phyloP scores from a whole-genome alignment of 2,888 invertebrate genomes.

The Eurytoma californica region DNA sequence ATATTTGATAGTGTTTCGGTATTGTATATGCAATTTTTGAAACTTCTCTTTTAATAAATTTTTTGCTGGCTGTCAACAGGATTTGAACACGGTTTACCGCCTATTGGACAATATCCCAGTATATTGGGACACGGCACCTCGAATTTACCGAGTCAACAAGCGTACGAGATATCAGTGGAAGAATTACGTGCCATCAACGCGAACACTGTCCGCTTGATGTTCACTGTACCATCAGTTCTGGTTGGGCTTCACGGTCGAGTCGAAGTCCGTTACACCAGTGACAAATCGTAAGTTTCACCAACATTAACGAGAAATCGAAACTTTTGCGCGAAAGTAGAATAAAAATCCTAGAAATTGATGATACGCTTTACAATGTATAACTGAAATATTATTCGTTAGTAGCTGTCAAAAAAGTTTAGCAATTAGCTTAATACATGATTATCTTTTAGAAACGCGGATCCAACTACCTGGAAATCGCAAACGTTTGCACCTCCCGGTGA shows the following conservation, averaged over 20 bases:
- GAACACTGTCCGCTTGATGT: slow-evolving; percentile 87
- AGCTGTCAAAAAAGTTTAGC: neutral
- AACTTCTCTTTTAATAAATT: neutral
- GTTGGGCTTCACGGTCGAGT: slow-evolving; percentile 92
- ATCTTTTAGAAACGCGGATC: slow-evolving; percentile 79
- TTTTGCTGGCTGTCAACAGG: slow-evolving; percentile 58
- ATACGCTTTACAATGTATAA: too few relatives aligned
- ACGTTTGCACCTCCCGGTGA: slow-evolving; percentile 92
- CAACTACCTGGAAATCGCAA: slow-evolving; percentile 87
- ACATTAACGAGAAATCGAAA: slow-evolving; percentile 21
- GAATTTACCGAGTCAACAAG: slow-evolving; percentile 59
- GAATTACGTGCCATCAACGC: slow-evolving; percentile 86
- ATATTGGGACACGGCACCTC: slow-evolving; percentile 58
- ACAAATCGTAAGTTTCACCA: slow-evolving; percentile 80
- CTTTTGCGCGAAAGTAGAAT: neutral
- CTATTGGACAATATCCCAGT: slow-evolving; percentile 61
- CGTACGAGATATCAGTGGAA: slow-evolving; percentile 77
- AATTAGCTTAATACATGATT: neutral
- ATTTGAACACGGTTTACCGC: slow-evolving; percentile 67
- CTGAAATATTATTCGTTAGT: too few relatives aligned
- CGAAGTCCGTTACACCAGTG: slow-evolving; percentile 88
- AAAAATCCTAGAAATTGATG: too few relatives aligned
- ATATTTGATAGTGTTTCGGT: neutral
- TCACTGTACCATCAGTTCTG: slow-evolving; percentile 87
- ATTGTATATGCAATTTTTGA: neutral